Conservation (phyloP, 2,113 vertebrate species). For the Scomber scombrus region DNA sequence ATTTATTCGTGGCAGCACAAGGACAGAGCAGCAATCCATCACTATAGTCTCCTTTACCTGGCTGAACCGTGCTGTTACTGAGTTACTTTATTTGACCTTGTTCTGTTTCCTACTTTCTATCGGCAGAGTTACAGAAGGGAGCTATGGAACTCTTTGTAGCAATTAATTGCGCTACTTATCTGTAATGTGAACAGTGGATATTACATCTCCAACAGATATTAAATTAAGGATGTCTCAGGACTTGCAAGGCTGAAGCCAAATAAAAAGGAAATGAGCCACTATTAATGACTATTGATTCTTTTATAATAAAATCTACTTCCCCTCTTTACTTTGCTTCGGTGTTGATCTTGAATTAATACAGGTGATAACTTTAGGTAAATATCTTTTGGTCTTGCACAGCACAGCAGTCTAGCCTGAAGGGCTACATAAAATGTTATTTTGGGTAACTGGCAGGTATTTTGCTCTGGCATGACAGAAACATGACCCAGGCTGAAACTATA, state of each 20-base stretch:
- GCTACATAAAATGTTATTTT: constrained; percentile 18
- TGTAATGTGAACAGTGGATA: constrained; percentile 77
- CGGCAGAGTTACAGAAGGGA: constrained; percentile 46
- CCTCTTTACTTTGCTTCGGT: constrained; percentile 60
- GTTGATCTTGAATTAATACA: constrained; percentile 59
- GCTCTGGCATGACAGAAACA: constrained; percentile 21
- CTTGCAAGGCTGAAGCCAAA: constrained; percentile 71
- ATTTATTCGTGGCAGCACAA: constrained; percentile 57
- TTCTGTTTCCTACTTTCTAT: constrained; percentile 58
- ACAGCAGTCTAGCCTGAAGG: constrained; percentile 27
- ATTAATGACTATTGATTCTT: constrained; percentile 82
- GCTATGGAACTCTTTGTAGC: constrained; percentile 58
- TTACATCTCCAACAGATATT: constrained; percentile 76
- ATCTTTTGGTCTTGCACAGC: constrained; percentile 38
- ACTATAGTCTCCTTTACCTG: constrained; percentile 64
- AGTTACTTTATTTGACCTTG: constrained; percentile 71
- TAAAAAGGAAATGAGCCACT: constrained; percentile 76
- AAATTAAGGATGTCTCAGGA: constrained; percentile 78
- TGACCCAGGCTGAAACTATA: constrained; percentile 2
- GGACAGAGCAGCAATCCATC: constrained; percentile 74
- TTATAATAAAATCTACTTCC: constrained; percentile 72
- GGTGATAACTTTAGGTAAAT: constrained; percentile 52
- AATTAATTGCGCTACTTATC: constrained; percentile 80
- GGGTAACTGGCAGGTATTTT: constrained; percentile 37
- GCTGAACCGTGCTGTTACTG: constrained; percentile 23